Evolutionary conservation across 1,140 invertebrate species (phyloP), one percentile per base, ranked within the genome.

Genomic region (Apis cerana): DNA sequence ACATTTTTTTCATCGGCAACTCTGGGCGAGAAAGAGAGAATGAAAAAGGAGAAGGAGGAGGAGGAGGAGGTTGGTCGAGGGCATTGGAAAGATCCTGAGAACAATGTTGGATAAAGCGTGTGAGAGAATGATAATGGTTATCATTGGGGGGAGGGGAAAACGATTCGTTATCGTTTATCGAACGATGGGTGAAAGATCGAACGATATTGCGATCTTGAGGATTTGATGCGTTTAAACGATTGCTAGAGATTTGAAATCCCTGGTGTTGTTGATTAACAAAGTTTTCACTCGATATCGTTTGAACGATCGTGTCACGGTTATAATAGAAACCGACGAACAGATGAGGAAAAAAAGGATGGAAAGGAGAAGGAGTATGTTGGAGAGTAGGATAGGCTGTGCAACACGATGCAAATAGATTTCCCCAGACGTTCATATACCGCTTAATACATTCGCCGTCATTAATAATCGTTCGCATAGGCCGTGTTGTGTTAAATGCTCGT

Each of bases 1-100:
- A 92, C 89, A 91, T 92, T 93, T 93, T 43, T 92, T 93, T 88
- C 91, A 92, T 91, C 90, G 90, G 62, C 81, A 89, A 68, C 89
- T 87, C 33, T 43, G 33, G 88, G 77, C 88, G 72, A 62, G 80
- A 76, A 79, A 84, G 54, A 78, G 82, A 86, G 82, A 64, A 62
- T 43, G 75, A 62, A 74, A 17, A 52, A 59, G 50, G 65, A 59
- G 56, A 21, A 54, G 23, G 62, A 61, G 75, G 33, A 43, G 5
- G 33, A 43, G 33, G 74, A 61, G 75, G 77, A 80, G 75, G 85
- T 77, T 78, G 70, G 56, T 85, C 65, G 84, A 61, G 82, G 69
- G 77, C 81, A 84, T 50, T 70, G 70, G 67, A 70, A 62, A 64
- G 64, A 85, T 85, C 72, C 71, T 58, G 79, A 67, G 79, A 67